These are phyloP conservation scores for Meiosimyza decipiens DNA, from an alignment of 2,888 invertebrate species.

Conservation along the genomic window DNA sequence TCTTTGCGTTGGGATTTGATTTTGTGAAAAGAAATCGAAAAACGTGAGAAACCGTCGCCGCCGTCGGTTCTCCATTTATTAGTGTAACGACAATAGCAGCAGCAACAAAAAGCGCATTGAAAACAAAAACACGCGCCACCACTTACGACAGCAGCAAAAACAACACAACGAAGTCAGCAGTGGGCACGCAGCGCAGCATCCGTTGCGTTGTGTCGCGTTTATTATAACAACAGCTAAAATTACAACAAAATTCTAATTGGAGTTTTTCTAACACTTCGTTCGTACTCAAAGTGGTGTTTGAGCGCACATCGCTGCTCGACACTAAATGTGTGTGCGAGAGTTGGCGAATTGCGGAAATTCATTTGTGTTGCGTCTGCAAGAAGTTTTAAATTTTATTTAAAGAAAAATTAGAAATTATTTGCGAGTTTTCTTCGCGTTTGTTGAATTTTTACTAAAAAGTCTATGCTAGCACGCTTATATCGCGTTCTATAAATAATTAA, in stretches of 20 bases:
- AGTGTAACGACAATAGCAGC: neutral
- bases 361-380: conserved; percentile 17
- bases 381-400: neutral
- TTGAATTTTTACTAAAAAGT: neutral
- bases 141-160: neutral
- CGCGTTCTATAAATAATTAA: conserved; percentile 32
- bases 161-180: neutral
- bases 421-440: neutral
- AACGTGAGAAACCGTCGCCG: conserved; percentile 15
- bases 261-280: conserved; percentile 44
- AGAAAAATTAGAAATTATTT: conserved; percentile 13
- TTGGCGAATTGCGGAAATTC: neutral
- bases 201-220: conserved; percentile 21
- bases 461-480: conserved; percentile 5
- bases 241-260: conserved; percentile 40
- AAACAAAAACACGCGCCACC: conserved; percentile 10
- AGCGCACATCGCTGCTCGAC: neutral
- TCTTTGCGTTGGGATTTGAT: conserved; percentile 47
- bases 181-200: conserved; percentile 31
- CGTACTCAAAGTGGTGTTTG: neutral
- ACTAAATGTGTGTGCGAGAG: neutral
- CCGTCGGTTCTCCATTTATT: neutral
- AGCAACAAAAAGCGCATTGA: neutral
- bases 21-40: conserved; percentile 9
- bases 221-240: conserved; percentile 20